Percentiles rank a stretch among this genome's conserved stretches.
Conservation (phyloP, 2,113 vertebrate genomes). For the Labeo rohita region DNA sequence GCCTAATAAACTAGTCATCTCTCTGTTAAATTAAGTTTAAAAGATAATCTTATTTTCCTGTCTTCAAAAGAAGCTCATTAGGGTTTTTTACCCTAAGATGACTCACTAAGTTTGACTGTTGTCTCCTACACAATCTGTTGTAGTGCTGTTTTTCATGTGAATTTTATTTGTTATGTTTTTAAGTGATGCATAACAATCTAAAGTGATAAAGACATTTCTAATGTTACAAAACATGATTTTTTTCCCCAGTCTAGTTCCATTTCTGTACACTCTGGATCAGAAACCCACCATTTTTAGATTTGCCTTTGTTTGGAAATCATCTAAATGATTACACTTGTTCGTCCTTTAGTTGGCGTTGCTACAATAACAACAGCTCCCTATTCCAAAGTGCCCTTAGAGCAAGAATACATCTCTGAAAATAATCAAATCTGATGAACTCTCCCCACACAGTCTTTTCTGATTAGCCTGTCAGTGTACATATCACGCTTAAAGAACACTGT, state of each 20-base stretch:
- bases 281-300: background rate
- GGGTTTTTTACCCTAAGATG: background rate
- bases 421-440: background rate
- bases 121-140: background rate
- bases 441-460: background rate
- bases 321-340: background rate
- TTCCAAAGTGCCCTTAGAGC: background rate
- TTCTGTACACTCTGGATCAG: background rate
- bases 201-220: background rate
- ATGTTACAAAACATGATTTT: background rate
- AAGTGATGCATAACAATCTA: background rate
- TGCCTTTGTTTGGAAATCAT: background rate
- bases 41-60: background rate
- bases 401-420: slow-evolving; percentile 1
- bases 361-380: background rate
- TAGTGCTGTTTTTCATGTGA: background rate
- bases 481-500: background rate
- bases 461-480: slow-evolving; percentile 10
- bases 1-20: background rate
- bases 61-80: background rate
- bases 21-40: background rate
- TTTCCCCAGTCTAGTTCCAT: no score
- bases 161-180: background rate
- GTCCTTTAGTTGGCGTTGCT: background rate
- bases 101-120: background rate